A percentile compares a stretch with the other conserved stretches of the same genome.
phyloP scores from a whole-genome alignment of 2,797 vertebrate species.

The Cuculus canorus region DNA sequence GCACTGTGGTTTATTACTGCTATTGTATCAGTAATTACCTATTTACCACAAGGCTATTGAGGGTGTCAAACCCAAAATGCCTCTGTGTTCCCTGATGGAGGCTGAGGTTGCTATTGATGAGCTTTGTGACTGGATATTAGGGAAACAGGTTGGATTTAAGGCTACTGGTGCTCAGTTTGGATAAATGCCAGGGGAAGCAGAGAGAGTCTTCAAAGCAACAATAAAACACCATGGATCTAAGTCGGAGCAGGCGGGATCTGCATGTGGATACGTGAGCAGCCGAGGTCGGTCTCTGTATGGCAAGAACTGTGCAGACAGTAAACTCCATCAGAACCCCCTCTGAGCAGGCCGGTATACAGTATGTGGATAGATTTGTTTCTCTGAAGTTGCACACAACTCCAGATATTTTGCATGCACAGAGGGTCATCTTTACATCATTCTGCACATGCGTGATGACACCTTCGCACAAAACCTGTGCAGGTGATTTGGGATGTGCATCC shows the following conservation, averaged over 20 bases:
- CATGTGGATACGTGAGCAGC: background rate
- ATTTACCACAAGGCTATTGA: background rate
- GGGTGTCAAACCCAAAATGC: background rate
- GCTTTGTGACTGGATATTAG: background rate
- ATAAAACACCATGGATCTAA: background rate
- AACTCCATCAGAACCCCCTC: background rate
- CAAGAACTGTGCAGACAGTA: no score
- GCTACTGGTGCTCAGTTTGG: background rate
- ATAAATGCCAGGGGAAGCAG: background rate
- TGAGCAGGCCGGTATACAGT: rapidly evolving
- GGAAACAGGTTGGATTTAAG: constrained; percentile 29
- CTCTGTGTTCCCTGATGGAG: background rate
- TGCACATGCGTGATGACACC: rapidly evolving
- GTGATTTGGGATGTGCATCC: no score
- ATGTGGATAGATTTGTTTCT: rapidly evolving
- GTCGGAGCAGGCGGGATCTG: background rate
- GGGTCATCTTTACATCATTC: background rate
- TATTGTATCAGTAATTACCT: background rate
- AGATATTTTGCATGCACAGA: background rate
- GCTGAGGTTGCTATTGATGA: constrained; percentile 27
- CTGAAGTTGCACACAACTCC: background rate
- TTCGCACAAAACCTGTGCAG: background rate
- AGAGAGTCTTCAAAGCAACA: background rate
- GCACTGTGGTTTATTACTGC: background rate
- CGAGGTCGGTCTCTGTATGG: background rate